phyloP scores from a whole-genome alignment of 2,113 vertebrate species.

The Campylomormyrus numenius region DNA sequence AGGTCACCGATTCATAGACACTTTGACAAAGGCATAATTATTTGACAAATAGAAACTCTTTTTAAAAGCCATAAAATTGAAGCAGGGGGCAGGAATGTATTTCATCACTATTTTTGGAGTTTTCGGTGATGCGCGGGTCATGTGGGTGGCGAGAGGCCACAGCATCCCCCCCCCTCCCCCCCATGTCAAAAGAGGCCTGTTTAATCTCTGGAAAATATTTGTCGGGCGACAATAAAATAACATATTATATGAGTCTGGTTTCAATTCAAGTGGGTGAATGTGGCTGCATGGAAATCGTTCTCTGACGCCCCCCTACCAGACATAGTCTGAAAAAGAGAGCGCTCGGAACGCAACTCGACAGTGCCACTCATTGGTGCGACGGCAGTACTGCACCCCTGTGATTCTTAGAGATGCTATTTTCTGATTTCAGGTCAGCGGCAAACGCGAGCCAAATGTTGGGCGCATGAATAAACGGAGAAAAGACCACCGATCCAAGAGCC shows the following conservation, averaged over 20 bases:
- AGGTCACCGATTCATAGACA: neutral
- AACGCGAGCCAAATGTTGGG: neutral
- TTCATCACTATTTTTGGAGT: conserved; percentile 44
- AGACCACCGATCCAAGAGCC: neutral
- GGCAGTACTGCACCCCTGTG: conserved; percentile 27
- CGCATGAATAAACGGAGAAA: neutral
- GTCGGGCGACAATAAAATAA: conserved; percentile 37
- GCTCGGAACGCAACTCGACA: conserved; percentile 35
- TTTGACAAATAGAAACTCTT: conserved; percentile 34
- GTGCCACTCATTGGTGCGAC: conserved; percentile 54
- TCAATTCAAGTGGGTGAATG: conserved; percentile 31
- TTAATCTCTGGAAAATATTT: conserved; percentile 43
- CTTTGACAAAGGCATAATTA: conserved; percentile 24
- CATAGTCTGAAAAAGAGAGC: neutral
- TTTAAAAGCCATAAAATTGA: conserved; percentile 43
- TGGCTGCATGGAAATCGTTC: conserved; percentile 27
- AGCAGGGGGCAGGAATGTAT: conserved; percentile 42
- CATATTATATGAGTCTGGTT: conserved; percentile 44
- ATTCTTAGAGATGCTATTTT: neutral
- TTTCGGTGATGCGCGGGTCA: conserved; percentile 22
- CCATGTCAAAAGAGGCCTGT: conserved; percentile 36
- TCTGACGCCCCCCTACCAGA: conserved; percentile 19
- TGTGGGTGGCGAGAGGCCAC: conserved; percentile 15
- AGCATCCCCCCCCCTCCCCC: neutral
- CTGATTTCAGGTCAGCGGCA: neutral